These are phyloP conservation scores for Drosophila asahinai DNA, from an alignment of 1,140 invertebrate species.

Conservation along the genomic window DNA sequence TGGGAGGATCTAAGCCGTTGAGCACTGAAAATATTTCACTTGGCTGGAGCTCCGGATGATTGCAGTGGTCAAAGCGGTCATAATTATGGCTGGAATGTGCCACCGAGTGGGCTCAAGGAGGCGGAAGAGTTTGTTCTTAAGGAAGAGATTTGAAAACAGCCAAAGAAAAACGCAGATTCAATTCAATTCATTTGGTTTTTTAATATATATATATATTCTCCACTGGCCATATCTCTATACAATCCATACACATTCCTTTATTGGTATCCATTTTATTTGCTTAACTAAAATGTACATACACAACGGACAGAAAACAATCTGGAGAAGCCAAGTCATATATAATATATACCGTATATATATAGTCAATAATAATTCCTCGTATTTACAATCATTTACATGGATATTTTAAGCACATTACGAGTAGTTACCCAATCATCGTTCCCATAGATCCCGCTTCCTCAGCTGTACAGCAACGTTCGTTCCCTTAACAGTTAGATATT, in stretches of 20 bases:
- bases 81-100: conserved; percentile 54
- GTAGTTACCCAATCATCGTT: conserved; percentile 51
- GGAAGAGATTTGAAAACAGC: conserved; percentile 22
- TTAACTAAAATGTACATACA: conserved; percentile 76
- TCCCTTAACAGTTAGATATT: conserved; percentile 61
- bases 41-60: conserved; percentile 26
- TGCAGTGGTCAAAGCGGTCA: conserved; percentile 40
- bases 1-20: conserved; percentile 57
- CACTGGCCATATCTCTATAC: conserved; percentile 45
- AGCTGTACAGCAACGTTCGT: conserved; percentile 62
- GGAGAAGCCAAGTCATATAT: conserved; percentile 58
- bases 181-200: conserved; percentile 52
- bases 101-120: conserved; percentile 10
- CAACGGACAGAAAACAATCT: conserved; percentile 60
- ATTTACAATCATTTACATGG: conserved; percentile 76
- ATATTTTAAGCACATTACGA: conserved; percentile 70
- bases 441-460: conserved; percentile 16
- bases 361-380: conserved; percentile 43
- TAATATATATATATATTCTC: conserved; percentile 34
- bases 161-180: conserved; percentile 36
- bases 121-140: background rate
- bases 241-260: conserved; percentile 53
- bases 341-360: conserved; percentile 46
- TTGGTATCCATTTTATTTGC: conserved; percentile 43
- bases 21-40: conserved; percentile 72